Evolutionary conservation across 2,888 invertebrate species (phyloP).

Genomic region (Apotomis betuletana): DNA sequence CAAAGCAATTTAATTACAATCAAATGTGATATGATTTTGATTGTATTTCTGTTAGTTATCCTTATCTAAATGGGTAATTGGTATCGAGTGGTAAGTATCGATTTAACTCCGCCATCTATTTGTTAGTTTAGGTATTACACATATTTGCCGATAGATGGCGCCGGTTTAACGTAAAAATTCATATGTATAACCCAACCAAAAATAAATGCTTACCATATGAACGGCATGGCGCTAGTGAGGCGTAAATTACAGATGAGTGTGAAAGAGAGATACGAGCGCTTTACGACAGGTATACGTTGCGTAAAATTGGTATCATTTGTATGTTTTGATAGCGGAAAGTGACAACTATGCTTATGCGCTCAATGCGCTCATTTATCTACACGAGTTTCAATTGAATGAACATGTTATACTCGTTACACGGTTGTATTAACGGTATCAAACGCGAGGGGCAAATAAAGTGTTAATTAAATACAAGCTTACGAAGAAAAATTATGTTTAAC

Average conservation of each 20-base stretch:
- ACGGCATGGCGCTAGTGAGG: conserved; percentile 48
- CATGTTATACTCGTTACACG: conserved; percentile 44
- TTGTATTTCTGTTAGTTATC: not conserved
- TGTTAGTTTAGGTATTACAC: conserved; percentile 14
- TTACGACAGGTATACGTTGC: conserved; percentile 35
- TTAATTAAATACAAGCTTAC: conserved; percentile 38
- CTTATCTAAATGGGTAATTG: not conserved
- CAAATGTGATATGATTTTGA: too few species aligned
- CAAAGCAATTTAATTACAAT: too few species aligned
- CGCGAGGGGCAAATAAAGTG: conserved; percentile 42
- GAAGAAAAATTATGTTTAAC: conserved; percentile 11
- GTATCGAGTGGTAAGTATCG: conserved; percentile 39
- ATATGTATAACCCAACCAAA: conserved; percentile 45
- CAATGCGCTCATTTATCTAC: conserved; percentile 44
- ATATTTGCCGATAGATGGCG: conserved; percentile 46
- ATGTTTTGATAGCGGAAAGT: conserved; percentile 48
- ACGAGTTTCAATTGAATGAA: conserved; percentile 51
- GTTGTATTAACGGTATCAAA: conserved; percentile 49
- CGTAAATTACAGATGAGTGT: conserved; percentile 42
- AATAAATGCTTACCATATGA: conserved; percentile 9
- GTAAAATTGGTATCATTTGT: conserved; percentile 43
- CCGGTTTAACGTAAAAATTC: conserved; percentile 5
- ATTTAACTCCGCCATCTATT: conserved; percentile 59
- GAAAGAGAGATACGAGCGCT: conserved; percentile 62
- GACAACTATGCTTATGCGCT: conserved; percentile 27